Conservation (phyloP, 2,113 vertebrate species). For the Psilopsiagon aymara region DNA sequence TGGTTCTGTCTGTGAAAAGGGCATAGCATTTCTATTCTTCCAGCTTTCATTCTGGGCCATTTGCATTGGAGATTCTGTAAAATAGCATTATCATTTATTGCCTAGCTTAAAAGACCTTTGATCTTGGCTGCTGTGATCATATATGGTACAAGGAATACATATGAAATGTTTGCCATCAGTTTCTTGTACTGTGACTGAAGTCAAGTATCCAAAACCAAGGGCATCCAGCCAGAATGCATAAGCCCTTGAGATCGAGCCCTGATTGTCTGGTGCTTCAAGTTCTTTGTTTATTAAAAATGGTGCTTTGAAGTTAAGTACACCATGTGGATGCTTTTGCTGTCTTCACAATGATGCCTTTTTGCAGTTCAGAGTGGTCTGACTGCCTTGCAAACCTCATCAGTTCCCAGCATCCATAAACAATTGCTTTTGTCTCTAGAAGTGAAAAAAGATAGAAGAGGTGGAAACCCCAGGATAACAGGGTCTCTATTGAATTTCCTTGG, state of each 20-base stretch:
- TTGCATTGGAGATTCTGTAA: background rate
- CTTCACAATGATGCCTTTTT: conserved; percentile 44
- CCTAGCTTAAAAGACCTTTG: background rate
- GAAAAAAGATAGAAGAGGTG: conserved; percentile 56
- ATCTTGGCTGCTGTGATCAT: background rate
- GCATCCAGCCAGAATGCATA: background rate
- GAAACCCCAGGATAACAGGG: conserved; percentile 40
- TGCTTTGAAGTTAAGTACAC: conserved; percentile 24
- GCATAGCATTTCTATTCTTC: background rate
- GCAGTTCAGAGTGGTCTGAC: conserved; percentile 36
- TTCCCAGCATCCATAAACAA: conserved; percentile 46
- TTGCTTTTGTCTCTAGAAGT: conserved; percentile 36
- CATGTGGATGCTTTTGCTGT: conserved; percentile 6
- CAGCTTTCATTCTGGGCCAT: background rate
- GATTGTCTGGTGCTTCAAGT: background rate
- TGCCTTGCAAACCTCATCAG: conserved; percentile 24
- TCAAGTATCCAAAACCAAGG: background rate
- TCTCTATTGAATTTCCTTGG: conserved; percentile 60
- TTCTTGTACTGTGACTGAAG: background rate
- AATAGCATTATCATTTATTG: background rate
- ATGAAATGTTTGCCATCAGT: background rate
- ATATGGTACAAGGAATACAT: background rate
- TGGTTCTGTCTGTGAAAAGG: background rate
- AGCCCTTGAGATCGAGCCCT: background rate
- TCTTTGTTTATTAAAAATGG: conserved; percentile 9